Evolutionary conservation across 2,888 invertebrate species (phyloP).

Genomic region (Thyatira batis): DNA sequence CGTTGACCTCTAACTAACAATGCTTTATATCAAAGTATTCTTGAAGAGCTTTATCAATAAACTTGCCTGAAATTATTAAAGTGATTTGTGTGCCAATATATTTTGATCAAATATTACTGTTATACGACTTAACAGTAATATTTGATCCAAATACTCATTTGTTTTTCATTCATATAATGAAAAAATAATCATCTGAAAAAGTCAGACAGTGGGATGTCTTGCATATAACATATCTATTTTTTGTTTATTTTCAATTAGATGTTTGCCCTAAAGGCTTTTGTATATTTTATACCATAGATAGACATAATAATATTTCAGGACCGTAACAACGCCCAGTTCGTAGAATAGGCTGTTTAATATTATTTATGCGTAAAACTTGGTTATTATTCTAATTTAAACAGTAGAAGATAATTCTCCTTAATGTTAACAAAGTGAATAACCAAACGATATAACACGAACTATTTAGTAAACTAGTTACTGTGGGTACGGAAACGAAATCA

Average conservation of each 20-base stretch:
- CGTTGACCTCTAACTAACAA: slow-evolving; percentile 11
- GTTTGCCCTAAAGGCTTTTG: neutral
- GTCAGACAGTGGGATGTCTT: neutral
- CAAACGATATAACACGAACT: slow-evolving; percentile 19
- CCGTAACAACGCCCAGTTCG: neutral
- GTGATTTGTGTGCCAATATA: neutral
- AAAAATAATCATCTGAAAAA: neutral
- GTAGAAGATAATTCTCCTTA: slow-evolving; percentile 15
- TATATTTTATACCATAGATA: too few relatives aligned
- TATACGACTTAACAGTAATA: neutral
- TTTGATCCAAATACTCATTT: too few relatives aligned
- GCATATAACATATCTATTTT: too few relatives aligned
- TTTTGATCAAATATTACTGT: neutral
- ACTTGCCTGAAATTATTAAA: neutral
- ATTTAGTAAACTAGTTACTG: slow-evolving; percentile 21
- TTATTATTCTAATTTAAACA: neutral
- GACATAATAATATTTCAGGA: neutral
- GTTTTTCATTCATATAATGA: too few relatives aligned
- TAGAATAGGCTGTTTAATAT: neutral
- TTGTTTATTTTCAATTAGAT: too few relatives aligned
- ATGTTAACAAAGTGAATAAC: slow-evolving; percentile 10
- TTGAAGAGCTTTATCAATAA: neutral
- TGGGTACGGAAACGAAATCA: slow-evolving; percentile 42
- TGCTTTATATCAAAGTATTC: slow-evolving; percentile 4
- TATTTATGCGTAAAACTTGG: neutral